Percentiles rank a stretch among this genome's conserved stretches.
phyloP scores from a whole-genome alignment of 2,113 vertebrate species.

The Brachionichthys hirsutus region DNA sequence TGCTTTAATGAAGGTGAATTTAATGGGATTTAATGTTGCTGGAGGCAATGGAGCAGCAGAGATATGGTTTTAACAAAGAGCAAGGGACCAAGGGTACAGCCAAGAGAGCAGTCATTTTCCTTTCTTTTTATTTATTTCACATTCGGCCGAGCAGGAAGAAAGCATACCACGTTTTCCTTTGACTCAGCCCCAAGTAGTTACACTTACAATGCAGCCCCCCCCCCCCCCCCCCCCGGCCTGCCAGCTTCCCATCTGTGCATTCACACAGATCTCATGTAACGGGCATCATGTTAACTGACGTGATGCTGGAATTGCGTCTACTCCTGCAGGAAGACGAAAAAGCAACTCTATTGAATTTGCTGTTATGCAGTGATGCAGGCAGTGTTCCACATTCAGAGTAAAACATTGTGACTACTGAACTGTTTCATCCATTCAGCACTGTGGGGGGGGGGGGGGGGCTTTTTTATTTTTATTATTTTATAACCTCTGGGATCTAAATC shows the following conservation, averaged over 20 bases:
- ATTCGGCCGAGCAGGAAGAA: conserved; percentile 74
- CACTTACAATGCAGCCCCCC: no score
- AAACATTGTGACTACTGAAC: conserved; percentile 8
- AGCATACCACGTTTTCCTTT: conserved; percentile 66
- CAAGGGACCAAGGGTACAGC: conserved; percentile 78
- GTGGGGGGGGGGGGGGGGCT: no score
- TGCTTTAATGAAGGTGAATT: conserved; percentile 87
- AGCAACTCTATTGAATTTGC: neutral
- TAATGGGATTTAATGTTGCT: conserved; percentile 88
- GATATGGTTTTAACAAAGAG: conserved; percentile 86
- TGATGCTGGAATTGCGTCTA: conserved; percentile 1
- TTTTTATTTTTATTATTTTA: no score
- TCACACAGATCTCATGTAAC: conserved; percentile 53
- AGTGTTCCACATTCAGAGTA: conserved; percentile 25
- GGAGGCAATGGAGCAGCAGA: conserved; percentile 82
- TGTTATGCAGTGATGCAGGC: conserved; percentile 20
- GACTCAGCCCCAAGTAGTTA: conserved; percentile 75
- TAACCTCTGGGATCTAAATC: no score
- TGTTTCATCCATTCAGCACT: no score
- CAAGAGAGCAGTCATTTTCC: conserved; percentile 78
- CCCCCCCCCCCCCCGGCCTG: no score
- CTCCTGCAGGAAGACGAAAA: neutral
- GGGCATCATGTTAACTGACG: conserved; percentile 18
- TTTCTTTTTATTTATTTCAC: conserved; percentile 81
- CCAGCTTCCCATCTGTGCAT: conserved; percentile 61